These are phyloP conservation scores for Phaedon cochleariae DNA, from an alignment of 2,888 invertebrate species.

Conservation along the genomic window DNA sequence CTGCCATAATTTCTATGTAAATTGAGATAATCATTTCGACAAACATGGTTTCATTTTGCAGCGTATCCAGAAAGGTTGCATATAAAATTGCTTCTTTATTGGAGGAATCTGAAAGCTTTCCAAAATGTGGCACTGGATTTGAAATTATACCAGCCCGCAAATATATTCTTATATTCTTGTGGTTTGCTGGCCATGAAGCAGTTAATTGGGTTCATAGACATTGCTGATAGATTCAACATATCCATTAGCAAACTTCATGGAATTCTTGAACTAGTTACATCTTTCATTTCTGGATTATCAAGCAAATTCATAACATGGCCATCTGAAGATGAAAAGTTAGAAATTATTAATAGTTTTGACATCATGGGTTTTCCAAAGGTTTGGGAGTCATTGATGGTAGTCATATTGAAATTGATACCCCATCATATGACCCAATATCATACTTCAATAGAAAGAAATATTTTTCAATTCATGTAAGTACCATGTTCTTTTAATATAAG, in stretches of 20 bases:
- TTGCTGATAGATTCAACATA: constrained; percentile 39
- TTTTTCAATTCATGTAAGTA: constrained; percentile 26
- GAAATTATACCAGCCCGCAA: constrained; percentile 14
- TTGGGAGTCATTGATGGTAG: constrained; percentile 34
- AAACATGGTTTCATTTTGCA: not conserved
- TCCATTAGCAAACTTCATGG: constrained; percentile 34
- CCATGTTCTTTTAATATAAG: not conserved
- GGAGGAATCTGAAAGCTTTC: constrained; percentile 15
- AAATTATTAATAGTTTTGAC: constrained; percentile 26
- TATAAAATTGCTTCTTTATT: not conserved
- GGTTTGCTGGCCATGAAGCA: constrained; percentile 40
- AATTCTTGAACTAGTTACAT: too few relatives aligned
- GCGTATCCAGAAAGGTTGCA: not conserved
- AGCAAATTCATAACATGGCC: constrained; percentile 40
- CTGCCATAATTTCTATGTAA: too few relatives aligned
- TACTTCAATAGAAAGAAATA: constrained; percentile 36
- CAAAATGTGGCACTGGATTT: constrained; percentile 24
- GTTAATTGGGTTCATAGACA: constrained; percentile 39
- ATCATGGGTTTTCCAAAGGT: constrained; percentile 30
- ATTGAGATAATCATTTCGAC: too few relatives aligned
- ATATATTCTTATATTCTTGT: constrained; percentile 27
- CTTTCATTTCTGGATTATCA: too few relatives aligned
- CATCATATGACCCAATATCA: too few relatives aligned
- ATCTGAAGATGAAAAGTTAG: constrained; percentile 31
- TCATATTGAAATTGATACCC: constrained; percentile 36